Conservation (phyloP, 2,797 vertebrate genomes). For the Sebastes nivosus region DNA sequence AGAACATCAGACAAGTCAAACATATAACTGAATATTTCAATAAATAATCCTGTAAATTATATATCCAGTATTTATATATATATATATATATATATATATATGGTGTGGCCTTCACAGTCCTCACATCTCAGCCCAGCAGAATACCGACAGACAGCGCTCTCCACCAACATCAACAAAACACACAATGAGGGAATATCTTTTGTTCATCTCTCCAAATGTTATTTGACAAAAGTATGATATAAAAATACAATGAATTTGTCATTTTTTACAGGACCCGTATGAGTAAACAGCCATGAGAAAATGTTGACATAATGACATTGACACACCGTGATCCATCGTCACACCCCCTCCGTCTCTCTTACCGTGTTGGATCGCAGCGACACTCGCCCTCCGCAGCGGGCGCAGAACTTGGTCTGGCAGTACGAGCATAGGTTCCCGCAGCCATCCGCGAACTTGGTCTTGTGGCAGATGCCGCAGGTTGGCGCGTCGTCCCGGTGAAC, state of each 20-base stretch:
- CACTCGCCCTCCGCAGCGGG: slow-evolving; percentile 95
- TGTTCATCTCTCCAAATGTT: neutral
- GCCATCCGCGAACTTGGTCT: slow-evolving; percentile 98
- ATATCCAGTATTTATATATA: too few species aligned
- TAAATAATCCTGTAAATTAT: neutral
- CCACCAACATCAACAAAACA: neutral
- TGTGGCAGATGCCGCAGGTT: slow-evolving; percentile 96
- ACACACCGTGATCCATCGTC: neutral
- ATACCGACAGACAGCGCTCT: neutral
- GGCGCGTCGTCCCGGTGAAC: slow-evolving; percentile 96
- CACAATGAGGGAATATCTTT: neutral
- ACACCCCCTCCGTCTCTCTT: slow-evolving; percentile 33
- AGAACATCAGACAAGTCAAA: neutral
- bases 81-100: too few species aligned
- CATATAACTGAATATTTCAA: neutral
- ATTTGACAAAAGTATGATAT: neutral
- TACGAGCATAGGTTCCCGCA: slow-evolving; percentile 98
- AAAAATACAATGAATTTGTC: neutral
- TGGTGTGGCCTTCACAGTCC: neutral
- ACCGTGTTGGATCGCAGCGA: slow-evolving; percentile 96
- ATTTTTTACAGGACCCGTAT: neutral
- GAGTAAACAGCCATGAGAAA: neutral
- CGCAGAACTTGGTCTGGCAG: slow-evolving; percentile 98
- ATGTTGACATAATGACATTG: neutral
- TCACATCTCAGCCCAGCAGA: neutral